Percentiles rank a stretch among this genome's conserved stretches.
These are phyloP conservation scores for Neomonachus schauinslandi DNA, from an alignment of 2,113 vertebrate species.

Conservation along the genomic window DNA sequence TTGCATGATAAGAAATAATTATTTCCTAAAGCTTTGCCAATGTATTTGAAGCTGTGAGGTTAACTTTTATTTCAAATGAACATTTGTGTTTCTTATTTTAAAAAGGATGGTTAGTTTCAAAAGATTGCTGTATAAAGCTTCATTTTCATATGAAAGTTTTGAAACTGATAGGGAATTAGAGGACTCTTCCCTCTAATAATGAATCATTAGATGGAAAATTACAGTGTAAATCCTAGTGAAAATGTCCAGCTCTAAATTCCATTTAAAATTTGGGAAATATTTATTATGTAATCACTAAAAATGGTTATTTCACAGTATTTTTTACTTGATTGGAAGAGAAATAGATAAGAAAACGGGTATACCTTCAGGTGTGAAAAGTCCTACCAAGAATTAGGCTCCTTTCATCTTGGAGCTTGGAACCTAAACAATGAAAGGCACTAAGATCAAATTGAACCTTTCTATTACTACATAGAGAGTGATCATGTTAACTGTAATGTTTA, in stretches of 20 bases:
- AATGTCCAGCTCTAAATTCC: not conserved
- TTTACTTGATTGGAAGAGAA: not conserved
- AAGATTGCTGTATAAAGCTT: not conserved
- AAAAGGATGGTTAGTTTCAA: not conserved
- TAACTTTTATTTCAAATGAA: not conserved
- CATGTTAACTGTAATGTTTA: not conserved
- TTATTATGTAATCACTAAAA: not conserved
- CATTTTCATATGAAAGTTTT: not conserved
- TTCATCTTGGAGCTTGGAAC: not conserved
- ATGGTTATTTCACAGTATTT: not conserved
- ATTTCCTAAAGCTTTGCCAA: not conserved
- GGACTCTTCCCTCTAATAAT: not conserved
- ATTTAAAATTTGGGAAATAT: not conserved
- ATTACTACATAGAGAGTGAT: not conserved
- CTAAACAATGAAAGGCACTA: not conserved
- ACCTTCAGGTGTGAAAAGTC: not conserved
- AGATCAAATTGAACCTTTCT: not conserved
- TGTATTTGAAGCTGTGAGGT: not conserved
- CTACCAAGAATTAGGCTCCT: not conserved
- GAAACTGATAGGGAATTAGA: not conserved
- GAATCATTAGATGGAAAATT: not conserved
- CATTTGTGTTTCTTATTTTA: not conserved
- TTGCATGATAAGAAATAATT: not conserved
- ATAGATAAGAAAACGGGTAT: not conserved
- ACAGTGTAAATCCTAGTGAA: not conserved